Evolutionary conservation across 2,797 vertebrate species (phyloP).

Genomic region (Amblyraja radiata): DNA sequence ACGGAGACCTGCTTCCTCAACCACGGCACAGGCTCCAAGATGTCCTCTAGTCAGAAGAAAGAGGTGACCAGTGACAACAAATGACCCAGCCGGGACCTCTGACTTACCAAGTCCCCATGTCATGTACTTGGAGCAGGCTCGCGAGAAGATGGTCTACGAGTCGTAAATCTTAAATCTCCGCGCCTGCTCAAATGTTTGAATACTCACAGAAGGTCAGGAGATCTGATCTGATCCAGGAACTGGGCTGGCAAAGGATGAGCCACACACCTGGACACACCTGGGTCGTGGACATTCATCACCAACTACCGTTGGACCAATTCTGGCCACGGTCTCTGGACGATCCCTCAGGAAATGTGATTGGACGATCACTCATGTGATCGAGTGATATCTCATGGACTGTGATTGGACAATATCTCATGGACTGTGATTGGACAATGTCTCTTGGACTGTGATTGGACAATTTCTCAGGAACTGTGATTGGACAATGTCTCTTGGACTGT

Average conservation of each 20-base stretch:
- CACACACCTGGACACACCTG: no score
- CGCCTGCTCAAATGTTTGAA: no score
- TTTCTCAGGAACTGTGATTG: not conserved
- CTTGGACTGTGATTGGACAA: no score
- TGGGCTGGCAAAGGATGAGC: no score
- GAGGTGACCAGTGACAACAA: not conserved
- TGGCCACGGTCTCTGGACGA: no score
- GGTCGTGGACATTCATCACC: no score
- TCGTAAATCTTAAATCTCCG: not conserved
- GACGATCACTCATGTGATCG: not conserved
- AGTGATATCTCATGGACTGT: not conserved
- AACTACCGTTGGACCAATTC: no score
- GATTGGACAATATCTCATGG: not conserved
- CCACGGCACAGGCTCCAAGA: no score
- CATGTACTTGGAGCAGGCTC: not conserved
- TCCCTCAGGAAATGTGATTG: not conserved
- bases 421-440: no score
- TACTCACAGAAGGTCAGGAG: no score
- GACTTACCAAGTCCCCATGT: no score
- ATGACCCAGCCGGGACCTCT: not conserved
- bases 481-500: not conserved
- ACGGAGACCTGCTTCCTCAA: conserved; percentile 42
- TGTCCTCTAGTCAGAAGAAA: not conserved
- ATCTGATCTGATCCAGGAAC: no score
- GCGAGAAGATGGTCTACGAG: not conserved